Evolutionary conservation across 2,888 invertebrate species (phyloP), one percentile per base, ranked within the genome.

Genomic region (Leptopterna dolabrata): DNA sequence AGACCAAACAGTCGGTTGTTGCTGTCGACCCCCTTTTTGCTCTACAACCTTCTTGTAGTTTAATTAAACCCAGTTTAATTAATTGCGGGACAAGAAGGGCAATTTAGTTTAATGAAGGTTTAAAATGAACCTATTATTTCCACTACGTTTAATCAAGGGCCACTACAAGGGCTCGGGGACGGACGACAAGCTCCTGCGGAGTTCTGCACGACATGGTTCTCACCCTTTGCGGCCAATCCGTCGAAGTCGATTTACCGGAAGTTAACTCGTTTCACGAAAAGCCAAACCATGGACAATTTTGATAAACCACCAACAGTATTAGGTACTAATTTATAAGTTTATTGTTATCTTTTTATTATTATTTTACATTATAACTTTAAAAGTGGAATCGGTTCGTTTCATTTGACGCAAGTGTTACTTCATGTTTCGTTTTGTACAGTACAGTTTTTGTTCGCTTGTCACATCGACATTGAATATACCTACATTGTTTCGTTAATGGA

Each of bases 51-150:
- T 19, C 63, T 63, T 63, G 63, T 41, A 30, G 73, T 73, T 73
- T 73, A 73, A 73, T 73, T 73, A 73, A 63, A 36, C 41, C 41
- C 73, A 73, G 73, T 30, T 73, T 36, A 73, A 73, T 73, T 73
- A 73, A 73, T 73, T 73, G 63, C 27, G 24, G 63, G 29, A 73
- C 73, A 41, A 41, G 36, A 73, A 30, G 73, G 73, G 73, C 41
- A 63, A 63, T 73, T 30, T 73, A 73, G 73, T 73, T 73, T 73
- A 73, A 73, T 73, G 30, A 73, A 73, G 73, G 73, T 73, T 73
- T 73, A 73, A 63, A 73, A 73, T 73, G 73, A 73, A 73, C 36
- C 73, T 73, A 73, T 73, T 73, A 73, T 41, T 73, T 73, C 73
- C 73, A 36, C 63, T 63, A 63, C 41, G 73, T 73, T 73, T 73